Percentiles rank a stretch among this genome's conserved stretches.
Conservation (phyloP, 2,888 invertebrate genomes). For the Aleiodes leptofemur region DNA sequence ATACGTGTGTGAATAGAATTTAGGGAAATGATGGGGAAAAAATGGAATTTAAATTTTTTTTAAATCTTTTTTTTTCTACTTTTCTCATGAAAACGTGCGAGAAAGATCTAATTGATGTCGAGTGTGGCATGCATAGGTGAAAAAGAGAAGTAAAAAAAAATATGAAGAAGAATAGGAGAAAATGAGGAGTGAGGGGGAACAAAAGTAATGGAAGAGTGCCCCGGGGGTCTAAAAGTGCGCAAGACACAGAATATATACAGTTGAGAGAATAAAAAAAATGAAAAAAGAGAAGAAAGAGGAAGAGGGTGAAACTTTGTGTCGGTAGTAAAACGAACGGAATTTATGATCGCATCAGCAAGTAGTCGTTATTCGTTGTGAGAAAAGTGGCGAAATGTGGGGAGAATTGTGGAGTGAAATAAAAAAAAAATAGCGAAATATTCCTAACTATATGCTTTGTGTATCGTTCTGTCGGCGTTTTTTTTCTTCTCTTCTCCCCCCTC, state of each 20-base stretch:
- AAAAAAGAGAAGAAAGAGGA: neutral
- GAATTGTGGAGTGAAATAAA: constrained; percentile 26
- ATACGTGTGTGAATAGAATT: too few relatives aligned
- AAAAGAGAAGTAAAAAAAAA: constrained; percentile 11
- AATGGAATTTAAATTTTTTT: neutral
- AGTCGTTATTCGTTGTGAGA: constrained; percentile 62
- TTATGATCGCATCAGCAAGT: constrained; percentile 70
- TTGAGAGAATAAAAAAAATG: constrained; percentile 32
- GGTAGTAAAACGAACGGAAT: constrained; percentile 57
- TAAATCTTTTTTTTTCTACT: neutral
- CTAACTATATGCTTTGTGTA: too few relatives aligned
- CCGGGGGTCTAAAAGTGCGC: constrained; percentile 33
- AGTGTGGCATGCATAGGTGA: constrained; percentile 14
- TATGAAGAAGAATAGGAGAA: constrained; percentile 52
- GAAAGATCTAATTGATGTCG: constrained; percentile 13
- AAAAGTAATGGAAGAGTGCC: constrained; percentile 49
- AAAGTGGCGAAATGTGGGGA: constrained; percentile 51
- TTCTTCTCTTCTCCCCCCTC: too few relatives aligned
- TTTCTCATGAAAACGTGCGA: constrained; percentile 14
- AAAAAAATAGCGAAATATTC: constrained; percentile 29
- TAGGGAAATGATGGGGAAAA: too few relatives aligned
- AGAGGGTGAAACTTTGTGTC: too few relatives aligned
- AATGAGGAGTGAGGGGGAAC: constrained; percentile 49
- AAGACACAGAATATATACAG: constrained; percentile 22
- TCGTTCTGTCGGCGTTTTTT: too few relatives aligned